Conservation (phyloP, 92 coral and sea anemone species). For the Zoanthus gigantus region DNA sequence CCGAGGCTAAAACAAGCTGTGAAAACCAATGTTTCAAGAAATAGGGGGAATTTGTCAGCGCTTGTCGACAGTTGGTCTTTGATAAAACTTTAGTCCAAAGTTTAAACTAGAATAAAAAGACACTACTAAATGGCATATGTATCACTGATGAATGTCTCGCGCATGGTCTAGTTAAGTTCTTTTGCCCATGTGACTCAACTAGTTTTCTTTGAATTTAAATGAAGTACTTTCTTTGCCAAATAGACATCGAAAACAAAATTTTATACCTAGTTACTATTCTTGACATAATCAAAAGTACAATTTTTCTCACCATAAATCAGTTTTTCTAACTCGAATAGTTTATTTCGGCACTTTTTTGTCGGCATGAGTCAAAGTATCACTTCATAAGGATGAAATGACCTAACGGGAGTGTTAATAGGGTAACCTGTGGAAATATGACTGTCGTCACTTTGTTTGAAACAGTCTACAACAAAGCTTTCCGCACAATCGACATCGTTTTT, state of each 20-base stretch:
- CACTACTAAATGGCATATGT: background rate
- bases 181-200: background rate
- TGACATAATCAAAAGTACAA: background rate
- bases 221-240: background rate
- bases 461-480: background rate
- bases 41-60: background rate
- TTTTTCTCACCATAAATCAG: background rate
- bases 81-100: background rate
- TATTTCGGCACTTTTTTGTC: constrained; percentile 33
- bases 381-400: background rate
- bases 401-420: constrained; percentile 30
- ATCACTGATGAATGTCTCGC: background rate
- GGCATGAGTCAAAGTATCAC: constrained; percentile 13
- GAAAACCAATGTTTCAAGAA: constrained; percentile 31
- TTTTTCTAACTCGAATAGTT: background rate
- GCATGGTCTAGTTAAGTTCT: background rate
- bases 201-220: background rate
- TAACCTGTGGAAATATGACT: background rate
- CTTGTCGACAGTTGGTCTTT: background rate
- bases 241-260: background rate
- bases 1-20: constrained; percentile 63
- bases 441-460: constrained; percentile 9
- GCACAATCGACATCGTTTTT: background rate
- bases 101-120: background rate
- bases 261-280: background rate